phyloP scores from a whole-genome alignment of 2,113 vertebrate genomes.

The Erpornis zantholeuca region DNA sequence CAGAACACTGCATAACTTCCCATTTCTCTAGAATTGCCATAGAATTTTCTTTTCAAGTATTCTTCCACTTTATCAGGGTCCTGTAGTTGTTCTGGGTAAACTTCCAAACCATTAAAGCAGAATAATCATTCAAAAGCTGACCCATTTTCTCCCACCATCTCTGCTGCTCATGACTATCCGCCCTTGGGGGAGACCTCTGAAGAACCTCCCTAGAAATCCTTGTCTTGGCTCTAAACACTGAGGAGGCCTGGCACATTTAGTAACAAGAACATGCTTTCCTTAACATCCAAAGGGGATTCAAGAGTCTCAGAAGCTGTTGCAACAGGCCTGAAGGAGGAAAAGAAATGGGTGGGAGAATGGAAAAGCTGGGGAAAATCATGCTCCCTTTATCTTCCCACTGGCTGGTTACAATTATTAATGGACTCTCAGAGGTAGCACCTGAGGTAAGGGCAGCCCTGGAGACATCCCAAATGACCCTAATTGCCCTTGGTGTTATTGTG shows the following conservation, averaged over 20 bases:
- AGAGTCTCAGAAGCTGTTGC: background rate
- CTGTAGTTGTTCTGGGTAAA: background rate
- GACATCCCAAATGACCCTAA: background rate
- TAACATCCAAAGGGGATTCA: background rate
- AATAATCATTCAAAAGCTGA: background rate
- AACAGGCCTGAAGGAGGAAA: background rate
- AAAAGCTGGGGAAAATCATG: background rate
- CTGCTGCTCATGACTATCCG: background rate
- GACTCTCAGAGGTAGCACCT: background rate
- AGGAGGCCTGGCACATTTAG: background rate
- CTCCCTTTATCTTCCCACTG: background rate
- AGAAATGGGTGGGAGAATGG: accelerated
- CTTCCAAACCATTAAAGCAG: background rate
- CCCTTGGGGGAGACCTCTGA: background rate
- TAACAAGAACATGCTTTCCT: background rate
- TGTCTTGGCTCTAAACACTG: background rate
- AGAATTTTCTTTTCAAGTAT: background rate
- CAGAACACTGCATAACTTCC: background rate
- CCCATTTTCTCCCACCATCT: background rate
- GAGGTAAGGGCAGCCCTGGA: background rate
- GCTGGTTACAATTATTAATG: background rate
- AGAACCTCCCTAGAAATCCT: background rate
- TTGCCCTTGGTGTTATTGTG: background rate
- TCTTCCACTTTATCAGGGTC: background rate
- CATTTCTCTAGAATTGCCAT: background rate